These are phyloP conservation scores for Drosophila parabipectinata DNA, from an alignment of 1,140 invertebrate genomes.

Conservation along the genomic window DNA sequence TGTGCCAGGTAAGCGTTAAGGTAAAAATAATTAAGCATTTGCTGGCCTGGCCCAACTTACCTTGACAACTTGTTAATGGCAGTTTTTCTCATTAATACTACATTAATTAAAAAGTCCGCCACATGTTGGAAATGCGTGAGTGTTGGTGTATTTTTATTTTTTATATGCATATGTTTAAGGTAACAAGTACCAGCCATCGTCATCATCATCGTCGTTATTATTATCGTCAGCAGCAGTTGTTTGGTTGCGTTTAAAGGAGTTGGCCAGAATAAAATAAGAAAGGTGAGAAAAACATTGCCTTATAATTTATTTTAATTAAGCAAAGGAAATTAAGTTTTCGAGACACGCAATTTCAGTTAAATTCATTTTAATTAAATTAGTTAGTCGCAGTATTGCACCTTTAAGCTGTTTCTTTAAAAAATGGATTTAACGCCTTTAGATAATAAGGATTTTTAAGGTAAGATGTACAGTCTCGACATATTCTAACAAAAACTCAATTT, in stretches of 20 bases:
- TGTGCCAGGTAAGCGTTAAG: constrained; percentile 28
- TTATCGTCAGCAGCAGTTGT: constrained; percentile 24
- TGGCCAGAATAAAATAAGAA: constrained; percentile 5
- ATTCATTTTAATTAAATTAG: constrained; percentile 13
- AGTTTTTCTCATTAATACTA: constrained; percentile 90
- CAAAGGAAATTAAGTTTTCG: constrained; percentile 21
- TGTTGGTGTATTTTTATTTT: constrained; percentile 17
- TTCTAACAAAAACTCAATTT: not conserved
- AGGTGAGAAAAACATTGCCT: constrained; percentile 25
- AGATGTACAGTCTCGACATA: too few species aligned
- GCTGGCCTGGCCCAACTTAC: constrained; percentile 79
- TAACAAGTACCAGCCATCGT: constrained; percentile 57
- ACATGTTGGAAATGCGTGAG: constrained; percentile 39
- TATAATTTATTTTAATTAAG: constrained; percentile 59
- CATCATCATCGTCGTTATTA: constrained; percentile 32
- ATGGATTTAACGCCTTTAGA: too few species aligned
- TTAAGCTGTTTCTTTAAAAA: not conserved
- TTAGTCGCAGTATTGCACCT: not conserved
- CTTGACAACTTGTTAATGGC: constrained; percentile 89
- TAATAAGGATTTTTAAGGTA: too few species aligned
- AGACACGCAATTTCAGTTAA: constrained; percentile 2
- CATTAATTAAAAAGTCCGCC: constrained; percentile 87
- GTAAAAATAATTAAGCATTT: constrained; percentile 73
- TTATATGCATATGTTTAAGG: constrained; percentile 37
- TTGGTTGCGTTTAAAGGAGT: constrained; percentile 5